A percentile compares a stretch with the other conserved stretches of the same genome.
Conservation (phyloP, 1,140 invertebrate genomes). For the Monomorium pharaonis region DNA sequence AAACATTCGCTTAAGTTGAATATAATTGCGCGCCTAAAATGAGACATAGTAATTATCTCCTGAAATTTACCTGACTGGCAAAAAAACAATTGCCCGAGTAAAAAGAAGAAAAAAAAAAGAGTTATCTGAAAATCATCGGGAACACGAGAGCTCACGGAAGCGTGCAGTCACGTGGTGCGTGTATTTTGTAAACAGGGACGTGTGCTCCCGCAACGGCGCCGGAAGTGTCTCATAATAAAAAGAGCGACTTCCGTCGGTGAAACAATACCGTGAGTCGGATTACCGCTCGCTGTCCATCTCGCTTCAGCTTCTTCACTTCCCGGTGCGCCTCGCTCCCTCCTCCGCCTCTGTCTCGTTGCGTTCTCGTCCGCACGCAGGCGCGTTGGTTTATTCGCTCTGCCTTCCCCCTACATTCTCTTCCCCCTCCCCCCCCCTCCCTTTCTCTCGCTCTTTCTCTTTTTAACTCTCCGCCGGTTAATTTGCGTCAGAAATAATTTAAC, state of each 20-base stretch:
- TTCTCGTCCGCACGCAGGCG: conserved; percentile 33
- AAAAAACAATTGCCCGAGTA: not conserved
- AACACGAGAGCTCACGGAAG: not conserved
- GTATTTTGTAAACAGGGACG: conserved; percentile 68
- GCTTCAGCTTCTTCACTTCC: conserved; percentile 17
- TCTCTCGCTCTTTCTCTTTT: too few relatives aligned
- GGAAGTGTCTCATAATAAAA: conserved; percentile 80
- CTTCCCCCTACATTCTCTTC: too few relatives aligned
- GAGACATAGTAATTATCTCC: not conserved
- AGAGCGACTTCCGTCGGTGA: conserved; percentile 79
- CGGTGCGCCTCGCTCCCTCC: conserved; percentile 6
- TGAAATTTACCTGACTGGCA: too few relatives aligned
- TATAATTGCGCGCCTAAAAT: not conserved
- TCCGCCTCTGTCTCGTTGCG: conserved; percentile 7
- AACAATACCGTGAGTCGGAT: conserved; percentile 75
- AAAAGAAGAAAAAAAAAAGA: not conserved
- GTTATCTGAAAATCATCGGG: not conserved
- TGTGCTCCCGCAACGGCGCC: conserved; percentile 64
- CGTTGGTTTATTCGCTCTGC: conserved; percentile 28
- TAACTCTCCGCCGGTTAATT: conserved; percentile 58
- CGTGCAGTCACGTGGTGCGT: conserved; percentile 54
- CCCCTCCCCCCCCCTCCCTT: too few relatives aligned
- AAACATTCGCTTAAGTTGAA: not conserved
- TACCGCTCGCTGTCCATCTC: conserved; percentile 47
- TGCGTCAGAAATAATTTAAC: conserved; percentile 69